Conservation (phyloP, 2,888 invertebrate species). For the Leptodirus hochenwartii region DNA sequence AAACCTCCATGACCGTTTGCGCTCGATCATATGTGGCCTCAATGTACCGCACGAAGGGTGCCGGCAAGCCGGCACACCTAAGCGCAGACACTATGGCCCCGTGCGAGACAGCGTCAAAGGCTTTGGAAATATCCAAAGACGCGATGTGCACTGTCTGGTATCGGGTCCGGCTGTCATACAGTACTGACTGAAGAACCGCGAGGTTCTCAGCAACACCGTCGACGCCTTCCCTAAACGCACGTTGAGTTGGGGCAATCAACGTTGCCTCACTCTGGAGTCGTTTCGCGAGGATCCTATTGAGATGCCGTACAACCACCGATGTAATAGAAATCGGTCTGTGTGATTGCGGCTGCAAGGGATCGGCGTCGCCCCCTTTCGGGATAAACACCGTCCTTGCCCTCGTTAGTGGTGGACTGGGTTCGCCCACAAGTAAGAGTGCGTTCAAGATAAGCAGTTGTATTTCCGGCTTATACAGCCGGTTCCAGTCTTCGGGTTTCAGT, state of each 20-base stretch:
- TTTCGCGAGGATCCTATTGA: conserved; percentile 16
- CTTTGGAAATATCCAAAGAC: background rate
- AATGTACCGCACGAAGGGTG: background rate
- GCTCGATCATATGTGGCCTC: background rate
- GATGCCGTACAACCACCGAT: conserved; percentile 15
- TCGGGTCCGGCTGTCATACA: background rate
- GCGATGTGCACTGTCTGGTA: background rate
- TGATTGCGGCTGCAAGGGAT: conserved; percentile 15
- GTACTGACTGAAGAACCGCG: background rate
- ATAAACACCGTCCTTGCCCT: conserved; percentile 14
- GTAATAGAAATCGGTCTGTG: conserved; percentile 16
- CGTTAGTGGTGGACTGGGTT: no score
- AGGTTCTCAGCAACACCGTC: conserved; percentile 18
- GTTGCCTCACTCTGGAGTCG: conserved; percentile 5
- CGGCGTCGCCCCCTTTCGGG: no score
- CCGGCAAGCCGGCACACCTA: background rate
- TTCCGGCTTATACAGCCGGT: no score
- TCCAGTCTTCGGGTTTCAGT: no score
- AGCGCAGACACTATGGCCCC: background rate
- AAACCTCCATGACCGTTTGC: background rate
- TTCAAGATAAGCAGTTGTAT: no score
- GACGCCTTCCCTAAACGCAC: conserved; percentile 13
- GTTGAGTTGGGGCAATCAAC: conserved; percentile 9
- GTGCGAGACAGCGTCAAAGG: background rate
- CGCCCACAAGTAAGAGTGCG: no score